Base-by-base conservation (phyloP, 2,888 invertebrate genomes). In the Thera obeliscata region DNA sequence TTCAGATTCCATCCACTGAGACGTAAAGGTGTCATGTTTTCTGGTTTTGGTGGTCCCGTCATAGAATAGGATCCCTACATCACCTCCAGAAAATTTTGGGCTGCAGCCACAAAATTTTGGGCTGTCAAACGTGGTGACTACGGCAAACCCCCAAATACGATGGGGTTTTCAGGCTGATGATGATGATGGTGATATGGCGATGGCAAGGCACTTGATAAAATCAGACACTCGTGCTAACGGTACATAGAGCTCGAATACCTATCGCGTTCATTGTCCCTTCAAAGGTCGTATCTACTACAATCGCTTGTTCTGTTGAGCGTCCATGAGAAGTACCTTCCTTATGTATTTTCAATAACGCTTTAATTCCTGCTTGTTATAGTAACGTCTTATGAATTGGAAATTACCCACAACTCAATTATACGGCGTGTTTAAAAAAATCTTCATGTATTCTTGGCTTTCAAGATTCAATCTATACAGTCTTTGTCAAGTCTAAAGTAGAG, bases 251-350 rank as follows among this genome's bases (percentile, higher is more conserved):
- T 81, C 78, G 78, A 82, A 82, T 81, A 83, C 82, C 86, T 84
- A 86, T 85, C 70, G 80, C 83, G 84, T 86, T 86, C 86, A 84
- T 87, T 88, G 88, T 88, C 85, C 85, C 84, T 82, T 82, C 71
- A 88, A 91, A 91, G 88, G 89, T 89, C 86, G 89, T 75, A 84
- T 82, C 81, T 78, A 80, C 80, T 78, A 77, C 73, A 74, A 67
- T 77, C 71, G 68, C 74, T 68, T 74, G 73, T 76, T 56, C 72
- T 74, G 67, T 72, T 46, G 65, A 64, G 67, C 70, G 72, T 62
- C 70, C 67, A 48, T 70, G 67, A 73, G 56, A 68, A 64, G 64
- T 61, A 66, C 64, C 70, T 61, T 66, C 69, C 66, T 66, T 61
- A 66, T 66, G 59, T 65, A 64, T 64, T 65, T 56, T 60, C 63